Evolutionary conservation across 2,888 invertebrate species (phyloP).

Genomic region (Creontiades dilutus): DNA sequence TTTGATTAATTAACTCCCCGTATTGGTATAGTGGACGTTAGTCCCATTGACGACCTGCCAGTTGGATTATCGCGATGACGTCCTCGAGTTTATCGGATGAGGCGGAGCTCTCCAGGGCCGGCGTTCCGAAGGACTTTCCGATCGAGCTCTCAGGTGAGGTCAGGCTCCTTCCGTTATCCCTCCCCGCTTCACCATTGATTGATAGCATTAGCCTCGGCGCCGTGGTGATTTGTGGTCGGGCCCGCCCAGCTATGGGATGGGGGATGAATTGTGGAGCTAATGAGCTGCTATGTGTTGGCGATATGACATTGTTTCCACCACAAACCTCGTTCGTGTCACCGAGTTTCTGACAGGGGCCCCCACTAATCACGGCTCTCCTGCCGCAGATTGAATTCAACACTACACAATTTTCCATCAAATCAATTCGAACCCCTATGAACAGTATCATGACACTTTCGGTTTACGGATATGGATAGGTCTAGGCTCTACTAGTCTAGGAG

Average conservation of each 20-base stretch:
- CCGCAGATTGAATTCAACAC: too few relatives aligned
- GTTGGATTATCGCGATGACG: background rate
- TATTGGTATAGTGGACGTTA: slow-evolving; percentile 1
- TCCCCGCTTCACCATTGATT: slow-evolving; percentile 12
- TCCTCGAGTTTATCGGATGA: background rate
- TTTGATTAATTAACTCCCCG: background rate
- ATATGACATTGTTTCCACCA: slow-evolving; percentile 45
- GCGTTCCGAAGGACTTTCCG: background rate
- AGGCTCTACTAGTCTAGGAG: too few relatives aligned
- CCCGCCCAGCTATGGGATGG: background rate
- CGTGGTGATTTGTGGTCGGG: slow-evolving; percentile 5
- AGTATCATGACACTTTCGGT: too few relatives aligned
- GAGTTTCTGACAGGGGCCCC: background rate
- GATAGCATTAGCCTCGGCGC: slow-evolving; percentile 19
- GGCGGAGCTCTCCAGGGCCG: background rate
- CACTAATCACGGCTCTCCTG: too few relatives aligned
- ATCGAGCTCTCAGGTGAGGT: slow-evolving; percentile 20
- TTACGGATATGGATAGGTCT: too few relatives aligned
- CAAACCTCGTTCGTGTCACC: background rate
- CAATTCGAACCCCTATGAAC: too few relatives aligned
- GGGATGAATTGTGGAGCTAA: slow-evolving; percentile 8
- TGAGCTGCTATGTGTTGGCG: slow-evolving; percentile 51
- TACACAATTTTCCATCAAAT: too few relatives aligned
- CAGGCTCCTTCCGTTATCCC: slow-evolving; percentile 18
- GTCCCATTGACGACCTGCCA: background rate